These are phyloP conservation scores for Rousettus leschenaultii DNA, from an alignment of 2,113 vertebrate species.

Conservation along the genomic window DNA sequence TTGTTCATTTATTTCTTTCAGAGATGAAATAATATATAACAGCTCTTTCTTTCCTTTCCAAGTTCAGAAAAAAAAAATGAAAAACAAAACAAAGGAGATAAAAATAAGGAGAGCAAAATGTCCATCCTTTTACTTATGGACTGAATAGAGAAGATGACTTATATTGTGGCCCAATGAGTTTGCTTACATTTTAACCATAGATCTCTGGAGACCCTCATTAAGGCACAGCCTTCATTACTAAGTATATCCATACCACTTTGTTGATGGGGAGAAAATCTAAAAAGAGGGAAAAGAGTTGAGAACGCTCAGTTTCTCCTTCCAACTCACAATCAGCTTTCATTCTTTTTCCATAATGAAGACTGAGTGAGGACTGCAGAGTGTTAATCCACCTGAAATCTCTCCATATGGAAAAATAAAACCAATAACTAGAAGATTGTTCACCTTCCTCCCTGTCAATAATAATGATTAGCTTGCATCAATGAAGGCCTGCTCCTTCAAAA, in stretches of 20 bases:
- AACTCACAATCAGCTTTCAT: background rate
- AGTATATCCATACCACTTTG: background rate
- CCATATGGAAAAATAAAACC: background rate
- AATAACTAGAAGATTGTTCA: background rate
- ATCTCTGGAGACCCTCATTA: background rate
- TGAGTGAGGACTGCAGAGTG: background rate
- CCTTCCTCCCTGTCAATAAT: background rate
- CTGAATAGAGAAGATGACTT: background rate
- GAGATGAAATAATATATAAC: background rate
- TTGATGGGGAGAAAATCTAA: background rate
- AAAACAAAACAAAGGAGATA: background rate
- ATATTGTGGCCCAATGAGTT: background rate
- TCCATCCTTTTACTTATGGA: background rate
- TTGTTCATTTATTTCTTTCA: background rate
- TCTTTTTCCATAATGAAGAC: background rate
- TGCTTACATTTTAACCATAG: background rate
- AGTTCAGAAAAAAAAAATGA: constrained; percentile 9
- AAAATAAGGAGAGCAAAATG: background rate
- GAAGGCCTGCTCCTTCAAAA: background rate
- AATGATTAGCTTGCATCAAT: background rate
- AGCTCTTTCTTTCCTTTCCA: background rate
- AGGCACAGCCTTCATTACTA: background rate
- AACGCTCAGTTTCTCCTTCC: background rate
- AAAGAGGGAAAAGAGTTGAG: background rate
- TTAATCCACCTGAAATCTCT: background rate